phyloP scores from a whole-genome alignment of 2,888 invertebrate species.

The Agrenia bidenticulata region DNA sequence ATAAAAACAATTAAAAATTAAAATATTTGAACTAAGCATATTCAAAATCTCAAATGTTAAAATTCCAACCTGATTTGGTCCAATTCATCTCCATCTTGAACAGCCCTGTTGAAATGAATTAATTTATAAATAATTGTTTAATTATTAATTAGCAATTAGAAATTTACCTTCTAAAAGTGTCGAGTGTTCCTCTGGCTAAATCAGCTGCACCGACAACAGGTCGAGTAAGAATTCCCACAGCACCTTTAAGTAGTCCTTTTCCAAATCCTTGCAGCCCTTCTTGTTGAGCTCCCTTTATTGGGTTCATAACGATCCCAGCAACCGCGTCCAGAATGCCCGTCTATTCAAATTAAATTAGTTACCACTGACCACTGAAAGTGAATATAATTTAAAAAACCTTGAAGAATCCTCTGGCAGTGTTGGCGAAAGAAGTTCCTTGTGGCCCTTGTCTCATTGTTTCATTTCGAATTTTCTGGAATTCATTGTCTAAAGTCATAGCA shows the following conservation, averaged over 20 bases:
- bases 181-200: slow-evolving; percentile 1
- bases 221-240: not conserved
- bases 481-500: slow-evolving; percentile 88
- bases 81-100: not conserved
- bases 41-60: too few relatives aligned
- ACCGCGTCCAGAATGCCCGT: not conserved
- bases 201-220: slow-evolving; percentile 1
- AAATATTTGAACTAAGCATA: too few relatives aligned
- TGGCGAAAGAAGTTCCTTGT: not conserved
- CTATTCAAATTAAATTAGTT: not conserved
- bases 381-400: not conserved
- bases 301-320: not conserved
- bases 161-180: not conserved
- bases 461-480: slow-evolving; percentile 78
- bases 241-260: slow-evolving; percentile 3
- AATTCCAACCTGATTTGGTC: too few relatives aligned
- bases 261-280: slow-evolving; percentile 1
- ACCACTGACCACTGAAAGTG: not conserved
- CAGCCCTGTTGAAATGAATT: too few relatives aligned
- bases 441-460: not conserved
- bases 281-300: not conserved
- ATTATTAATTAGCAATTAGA: not conserved
- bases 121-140: not conserved
- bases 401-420: not conserved
- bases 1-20: too few relatives aligned